Evolutionary conservation across 2,113 vertebrate species (phyloP).

Genomic region (Calonectris borealis): DNA sequence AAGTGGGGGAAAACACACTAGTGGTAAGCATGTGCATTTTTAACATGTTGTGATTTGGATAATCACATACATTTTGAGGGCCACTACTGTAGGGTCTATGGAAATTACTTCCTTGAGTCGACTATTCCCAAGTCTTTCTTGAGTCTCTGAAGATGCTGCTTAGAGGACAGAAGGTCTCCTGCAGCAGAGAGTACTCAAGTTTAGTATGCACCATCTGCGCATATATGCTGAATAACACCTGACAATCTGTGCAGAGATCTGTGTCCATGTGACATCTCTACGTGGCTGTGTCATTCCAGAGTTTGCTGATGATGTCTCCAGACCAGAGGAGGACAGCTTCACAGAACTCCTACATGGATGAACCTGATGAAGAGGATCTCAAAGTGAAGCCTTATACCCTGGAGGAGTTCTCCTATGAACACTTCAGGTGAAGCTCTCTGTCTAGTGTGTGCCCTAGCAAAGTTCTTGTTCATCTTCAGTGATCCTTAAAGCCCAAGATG

Average conservation of each 20-base stretch:
- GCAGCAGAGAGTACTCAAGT: neutral
- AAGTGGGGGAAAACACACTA: neutral
- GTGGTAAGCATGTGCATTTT: neutral
- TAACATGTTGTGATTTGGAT: neutral
- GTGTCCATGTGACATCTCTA: neutral
- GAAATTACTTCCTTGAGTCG: neutral
- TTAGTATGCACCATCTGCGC: neutral
- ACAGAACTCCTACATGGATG: slow-evolving; percentile 31
- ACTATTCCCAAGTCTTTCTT: neutral
- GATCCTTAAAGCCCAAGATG: neutral
- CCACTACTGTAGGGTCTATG: neutral
- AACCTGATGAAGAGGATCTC: slow-evolving; percentile 35
- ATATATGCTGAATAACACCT: neutral
- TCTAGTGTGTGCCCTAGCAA: neutral
- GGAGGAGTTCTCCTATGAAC: slow-evolving; percentile 87
- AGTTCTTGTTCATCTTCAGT: neutral
- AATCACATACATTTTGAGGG: neutral
- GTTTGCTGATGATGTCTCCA: slow-evolving; percentile 87
- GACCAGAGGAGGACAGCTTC: slow-evolving; percentile 83
- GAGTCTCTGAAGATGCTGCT: neutral
- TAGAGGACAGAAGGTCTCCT: neutral
- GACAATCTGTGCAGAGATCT: neutral
- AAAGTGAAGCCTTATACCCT: slow-evolving; percentile 80
- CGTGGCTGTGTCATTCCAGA: slow-evolving; percentile 71
- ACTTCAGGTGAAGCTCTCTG: slow-evolving; percentile 84